A percentile compares a stretch with the other conserved stretches of the same genome.
Evolutionary conservation across 2,797 vertebrate species (phyloP).

Genomic region (Kryptopterus vitreolus): DNA sequence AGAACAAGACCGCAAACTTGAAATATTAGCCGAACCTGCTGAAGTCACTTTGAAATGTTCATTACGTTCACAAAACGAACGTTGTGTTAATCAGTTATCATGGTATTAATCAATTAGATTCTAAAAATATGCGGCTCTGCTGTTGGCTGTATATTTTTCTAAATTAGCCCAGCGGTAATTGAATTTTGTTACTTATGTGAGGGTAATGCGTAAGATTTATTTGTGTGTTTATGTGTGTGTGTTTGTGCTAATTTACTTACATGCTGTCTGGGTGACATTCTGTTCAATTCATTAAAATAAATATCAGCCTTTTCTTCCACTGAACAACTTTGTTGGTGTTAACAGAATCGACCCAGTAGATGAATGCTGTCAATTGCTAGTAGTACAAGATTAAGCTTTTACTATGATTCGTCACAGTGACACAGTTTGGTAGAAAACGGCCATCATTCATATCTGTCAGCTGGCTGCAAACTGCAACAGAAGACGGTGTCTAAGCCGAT

Average conservation of each 20-base stretch:
- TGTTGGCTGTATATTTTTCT: not conserved
- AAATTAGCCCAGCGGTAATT: not conserved
- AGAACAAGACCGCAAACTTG: not conserved
- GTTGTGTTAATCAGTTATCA: not conserved
- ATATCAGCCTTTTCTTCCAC: not conserved
- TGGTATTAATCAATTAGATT: not conserved
- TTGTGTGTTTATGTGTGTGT: not conserved
- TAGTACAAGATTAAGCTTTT: not conserved
- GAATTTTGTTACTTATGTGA: not conserved
- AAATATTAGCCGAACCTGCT: not conserved
- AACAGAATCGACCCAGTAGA: not conserved
- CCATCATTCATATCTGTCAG: constrained; percentile 20
- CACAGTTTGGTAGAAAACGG: not conserved
- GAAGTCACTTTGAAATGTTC: not conserved
- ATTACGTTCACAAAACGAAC: not conserved
- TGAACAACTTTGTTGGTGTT: not conserved
- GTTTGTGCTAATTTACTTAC: not conserved
- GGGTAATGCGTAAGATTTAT: not conserved
- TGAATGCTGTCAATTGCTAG: not conserved
- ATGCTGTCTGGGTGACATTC: not conserved
- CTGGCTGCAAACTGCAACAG: not conserved
- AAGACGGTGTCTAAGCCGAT: constrained; percentile 19
- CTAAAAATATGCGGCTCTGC: too few relatives aligned
- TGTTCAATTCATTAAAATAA: not conserved
- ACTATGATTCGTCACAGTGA: not conserved